These are phyloP conservation scores for Anastrepha obliqua DNA, from an alignment of 1,140 invertebrate genomes.

Conservation along the genomic window DNA sequence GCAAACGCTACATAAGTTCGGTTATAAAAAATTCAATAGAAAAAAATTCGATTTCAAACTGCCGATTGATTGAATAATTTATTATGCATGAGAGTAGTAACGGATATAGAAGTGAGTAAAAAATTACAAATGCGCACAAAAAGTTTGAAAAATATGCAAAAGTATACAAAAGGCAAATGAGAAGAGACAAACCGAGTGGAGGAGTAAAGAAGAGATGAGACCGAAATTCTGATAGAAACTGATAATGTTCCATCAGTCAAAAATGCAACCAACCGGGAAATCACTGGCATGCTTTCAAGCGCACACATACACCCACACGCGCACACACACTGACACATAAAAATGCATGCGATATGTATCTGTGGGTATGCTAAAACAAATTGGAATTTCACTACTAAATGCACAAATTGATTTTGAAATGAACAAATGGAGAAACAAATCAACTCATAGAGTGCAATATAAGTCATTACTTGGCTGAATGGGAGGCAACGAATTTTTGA, in stretches of 20 bases:
- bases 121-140: conserved; percentile 15
- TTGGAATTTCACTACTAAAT: conserved; percentile 32
- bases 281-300: neutral
- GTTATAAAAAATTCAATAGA: neutral
- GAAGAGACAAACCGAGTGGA: neutral
- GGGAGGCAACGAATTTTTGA: conserved; percentile 18
- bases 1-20: neutral
- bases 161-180: neutral
- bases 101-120: neutral
- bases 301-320: neutral
- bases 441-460: neutral
- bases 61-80: conserved; percentile 39
- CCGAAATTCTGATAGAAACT: conserved; percentile 6
- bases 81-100: conserved; percentile 7
- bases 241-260: conserved; percentile 34
- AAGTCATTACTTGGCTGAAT: neutral
- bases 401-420: conserved; percentile 39
- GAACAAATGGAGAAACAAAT: conserved; percentile 8
- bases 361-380: conserved; percentile 22
- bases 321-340: neutral
- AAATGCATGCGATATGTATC: neutral
- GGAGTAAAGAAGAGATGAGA: neutral
- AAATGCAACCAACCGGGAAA: conserved; percentile 20
- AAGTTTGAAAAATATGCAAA: neutral
- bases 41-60: neutral